A percentile compares a stretch with the other conserved stretches of the same genome.
phyloP scores from a whole-genome alignment of 1,140 invertebrate genomes.

The Pseudoatta argentina region DNA sequence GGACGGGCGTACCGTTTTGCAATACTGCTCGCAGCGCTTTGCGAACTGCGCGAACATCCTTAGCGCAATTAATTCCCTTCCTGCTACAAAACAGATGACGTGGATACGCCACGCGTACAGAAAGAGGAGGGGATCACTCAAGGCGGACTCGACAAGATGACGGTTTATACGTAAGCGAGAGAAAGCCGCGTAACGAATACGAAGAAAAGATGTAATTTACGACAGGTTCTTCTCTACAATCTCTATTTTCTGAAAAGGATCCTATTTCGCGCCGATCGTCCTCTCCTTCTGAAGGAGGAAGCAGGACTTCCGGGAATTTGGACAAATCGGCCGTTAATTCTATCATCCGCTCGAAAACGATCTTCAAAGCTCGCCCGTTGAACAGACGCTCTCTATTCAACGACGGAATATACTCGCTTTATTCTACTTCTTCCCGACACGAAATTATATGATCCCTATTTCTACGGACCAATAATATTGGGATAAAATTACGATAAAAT shows the following conservation, averaged over 20 bases:
- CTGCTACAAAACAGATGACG: slow-evolving; percentile 34
- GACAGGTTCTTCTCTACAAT: slow-evolving; percentile 19
- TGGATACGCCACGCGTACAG: background rate
- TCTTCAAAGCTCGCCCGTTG: slow-evolving; percentile 45
- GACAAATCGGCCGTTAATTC: slow-evolving; percentile 60
- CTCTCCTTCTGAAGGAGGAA: background rate
- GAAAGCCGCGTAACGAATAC: slow-evolving; percentile 39
- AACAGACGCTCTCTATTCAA: slow-evolving; percentile 40
- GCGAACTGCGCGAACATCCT: slow-evolving; percentile 32
- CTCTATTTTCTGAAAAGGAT: slow-evolving; percentile 45
- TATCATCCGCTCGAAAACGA: slow-evolving; percentile 44
- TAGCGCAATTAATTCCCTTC: slow-evolving; percentile 48
- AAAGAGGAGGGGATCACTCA: background rate
- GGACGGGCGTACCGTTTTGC: slow-evolving; percentile 1
- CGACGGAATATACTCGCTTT: slow-evolving; percentile 23
- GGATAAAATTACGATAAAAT: background rate
- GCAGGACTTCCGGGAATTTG: slow-evolving; percentile 57
- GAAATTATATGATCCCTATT: slow-evolving; percentile 33
- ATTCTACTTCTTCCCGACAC: slow-evolving; percentile 17
- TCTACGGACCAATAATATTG: background rate
- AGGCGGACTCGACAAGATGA: background rate
- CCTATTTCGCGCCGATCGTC: slow-evolving; percentile 19
- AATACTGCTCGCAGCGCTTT: slow-evolving; percentile 37
- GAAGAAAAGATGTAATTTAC: slow-evolving; percentile 31
- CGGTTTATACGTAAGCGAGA: slow-evolving; percentile 7